Base-by-base conservation (phyloP, 1,140 invertebrate genomes). In the Drosophila grimshawi region DNA sequence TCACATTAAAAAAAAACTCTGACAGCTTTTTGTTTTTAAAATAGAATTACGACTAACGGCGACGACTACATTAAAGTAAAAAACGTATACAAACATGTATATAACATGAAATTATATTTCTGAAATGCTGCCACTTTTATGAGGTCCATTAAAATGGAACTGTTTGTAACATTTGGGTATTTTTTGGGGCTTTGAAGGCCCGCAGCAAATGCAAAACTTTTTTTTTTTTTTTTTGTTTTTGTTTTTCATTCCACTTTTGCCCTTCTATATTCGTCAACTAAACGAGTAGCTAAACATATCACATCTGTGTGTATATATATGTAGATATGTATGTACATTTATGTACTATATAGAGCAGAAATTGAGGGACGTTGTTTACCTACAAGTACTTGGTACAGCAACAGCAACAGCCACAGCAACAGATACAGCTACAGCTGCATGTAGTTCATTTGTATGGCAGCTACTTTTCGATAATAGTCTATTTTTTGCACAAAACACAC, bases 401-500 rank as follows among this genome's bases (percentile, higher is more conserved):
- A 56, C 45, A 33, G 19, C 3, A 4, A 19, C 53, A 56, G 19
- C 19, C 35, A 56, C 59, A 33, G 19, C 3, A 4, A 5, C 32
- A 52, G 33, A 3, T 11, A 43, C 64, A 56, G 51, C 57, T 68
- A 60, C 37, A 65, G 68, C 62, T 71, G 73, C 66, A 65, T 65
- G 76, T 64, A 81, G 63, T 69, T 79, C 73, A 69, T 72, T 71
- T 66, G n/a, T 39, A 60, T 53, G 57, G 56, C 56, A 61, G 59
- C 67, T 37, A 65, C 68, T 51, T 62, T 55, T 39, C 46, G 48
- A 60, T 49, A 64, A 60, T 63, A 46, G 69, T 86, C 83, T 86
- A 86, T 86, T 88, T 86, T 88, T 86, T 64, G 82, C 80, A 86
- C 82, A 85, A 72, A 56, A 81, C 70, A 69, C 46, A 64, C 55